Evolutionary conservation across 2,888 invertebrate genomes (phyloP).

Genomic region (Pyrocoelia pectoralis): DNA sequence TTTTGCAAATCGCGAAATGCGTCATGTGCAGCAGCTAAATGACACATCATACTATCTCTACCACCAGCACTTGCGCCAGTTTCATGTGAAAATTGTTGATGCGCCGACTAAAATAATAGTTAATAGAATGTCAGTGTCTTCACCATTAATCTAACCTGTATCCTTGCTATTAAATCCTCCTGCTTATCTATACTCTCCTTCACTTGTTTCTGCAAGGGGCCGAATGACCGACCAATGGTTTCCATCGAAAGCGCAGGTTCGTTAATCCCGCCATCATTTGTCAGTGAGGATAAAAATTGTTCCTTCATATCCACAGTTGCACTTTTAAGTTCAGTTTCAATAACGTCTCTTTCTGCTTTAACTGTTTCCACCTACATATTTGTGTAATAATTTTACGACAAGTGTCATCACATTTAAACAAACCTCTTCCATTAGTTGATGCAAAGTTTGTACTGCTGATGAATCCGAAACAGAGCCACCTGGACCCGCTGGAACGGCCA

Average conservation of each 20-base stretch:
- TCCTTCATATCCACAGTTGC: slow-evolving; percentile 83
- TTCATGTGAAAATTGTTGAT: slow-evolving; percentile 69
- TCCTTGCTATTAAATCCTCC: slow-evolving; percentile 70
- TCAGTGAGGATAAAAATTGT: slow-evolving; percentile 77
- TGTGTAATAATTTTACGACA: slow-evolving; percentile 17
- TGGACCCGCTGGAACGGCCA: slow-evolving; percentile 74
- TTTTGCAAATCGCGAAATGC: slow-evolving; percentile 88
- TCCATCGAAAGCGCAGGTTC: slow-evolving; percentile 78
- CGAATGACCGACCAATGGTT: slow-evolving; percentile 76
- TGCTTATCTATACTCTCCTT: slow-evolving; percentile 78
- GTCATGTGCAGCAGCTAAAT: slow-evolving; percentile 90
- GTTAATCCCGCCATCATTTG: slow-evolving; percentile 79
- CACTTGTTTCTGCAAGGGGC: slow-evolving; percentile 80
- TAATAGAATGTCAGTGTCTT: slow-evolving; percentile 22
- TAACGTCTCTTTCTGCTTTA: slow-evolving; percentile 87
- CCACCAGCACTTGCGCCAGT: slow-evolving; percentile 70
- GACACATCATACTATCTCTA: slow-evolving; percentile 82
- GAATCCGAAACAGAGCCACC: slow-evolving; percentile 64
- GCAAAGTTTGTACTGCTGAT: slow-evolving; percentile 71
- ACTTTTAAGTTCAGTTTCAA: slow-evolving; percentile 87
- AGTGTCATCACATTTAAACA: slow-evolving; percentile 38
- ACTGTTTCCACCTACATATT: slow-evolving; percentile 76
- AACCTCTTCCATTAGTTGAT: slow-evolving; percentile 80
- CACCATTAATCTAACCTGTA: slow-evolving; percentile 63
- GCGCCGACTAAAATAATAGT: slow-evolving; percentile 58